Evolutionary conservation across 2,113 vertebrate genomes (phyloP).

Genomic region (Petromus typicus): DNA sequence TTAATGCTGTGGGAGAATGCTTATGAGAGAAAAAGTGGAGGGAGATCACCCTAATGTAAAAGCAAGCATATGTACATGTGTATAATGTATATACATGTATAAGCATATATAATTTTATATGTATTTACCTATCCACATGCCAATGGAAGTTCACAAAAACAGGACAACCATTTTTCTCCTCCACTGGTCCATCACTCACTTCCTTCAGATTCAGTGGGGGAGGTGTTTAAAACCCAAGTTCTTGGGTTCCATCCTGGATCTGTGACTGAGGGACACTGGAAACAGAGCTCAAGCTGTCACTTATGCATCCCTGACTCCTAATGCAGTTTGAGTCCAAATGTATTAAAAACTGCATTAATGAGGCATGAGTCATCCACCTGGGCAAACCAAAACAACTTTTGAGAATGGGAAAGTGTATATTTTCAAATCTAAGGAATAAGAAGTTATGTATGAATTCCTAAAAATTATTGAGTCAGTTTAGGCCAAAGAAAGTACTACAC

Average conservation of each 20-base stretch:
- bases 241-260: neutral
- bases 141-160: neutral
- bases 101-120: constrained; percentile 24
- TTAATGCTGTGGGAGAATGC: neutral
- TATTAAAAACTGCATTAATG: constrained; percentile 13
- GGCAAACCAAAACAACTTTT: constrained; percentile 51
- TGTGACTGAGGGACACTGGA: neutral
- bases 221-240: neutral
- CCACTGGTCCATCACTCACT: neutral
- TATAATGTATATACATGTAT: neutral
- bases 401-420: neutral
- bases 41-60: constrained; percentile 31
- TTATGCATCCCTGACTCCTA: neutral
- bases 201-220: neutral
- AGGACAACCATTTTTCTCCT: neutral
- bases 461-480: neutral
- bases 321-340: neutral
- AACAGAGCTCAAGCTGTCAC: neutral
- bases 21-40: constrained; percentile 46
- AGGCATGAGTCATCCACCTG: neutral
- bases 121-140: neutral
- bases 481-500: constrained; percentile 22
- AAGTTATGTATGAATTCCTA: constrained; percentile 27
- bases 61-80: neutral
- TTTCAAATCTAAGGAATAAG: constrained; percentile 41